Evolutionary conservation across 2,797 vertebrate species (phyloP), one percentile per base, ranked within the genome.

Genomic region (Darevskia nairensis): DNA sequence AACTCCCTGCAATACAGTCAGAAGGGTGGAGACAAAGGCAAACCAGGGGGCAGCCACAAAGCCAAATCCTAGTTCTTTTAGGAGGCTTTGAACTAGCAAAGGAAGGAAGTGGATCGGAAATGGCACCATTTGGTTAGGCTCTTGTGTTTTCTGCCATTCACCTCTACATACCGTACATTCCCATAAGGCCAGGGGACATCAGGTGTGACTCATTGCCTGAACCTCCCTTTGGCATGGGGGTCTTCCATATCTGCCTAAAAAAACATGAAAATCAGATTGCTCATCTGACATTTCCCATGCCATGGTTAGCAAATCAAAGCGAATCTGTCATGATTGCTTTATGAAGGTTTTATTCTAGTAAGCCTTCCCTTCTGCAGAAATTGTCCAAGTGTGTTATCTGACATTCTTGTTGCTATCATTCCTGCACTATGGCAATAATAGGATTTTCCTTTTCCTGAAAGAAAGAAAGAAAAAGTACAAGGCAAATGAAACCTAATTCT

Each of bases 401-500:
- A n/a, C 7, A 59, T 84, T 90, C 77, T 75, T 84, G 5, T 41
- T 46, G 68, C 2, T 41, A 46, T 9, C 5, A 50, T 41, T n/a
- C 39, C 71, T 68, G 29, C 21, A n/a, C 15, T 50, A 25, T 39
- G 32, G 44, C n/a, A 81, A 50, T 76, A 76, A 80, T n/a, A 46
- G 79, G 27, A 17, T 68, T 8, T 44, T 19, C 46, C 35, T 59
- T 64, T 74, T 64, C 61, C 27, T 39, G 50, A 71, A 35, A 29
- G 69, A 64, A 41, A 41, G 39, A 84, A 41, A 41, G 39, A 84
- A 81, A 32, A 29, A 35, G 21, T 66, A 39, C 41, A 76, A 69
- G 46, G 23, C 41, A 87, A 85, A 80, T 85, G 76, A 71, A 87
- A 84, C 32, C 32, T 19, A 4, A 39, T 72, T 29, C 55, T 80